Conservation (phyloP, 2,113 vertebrate genomes). For the Tringa solitaria region DNA sequence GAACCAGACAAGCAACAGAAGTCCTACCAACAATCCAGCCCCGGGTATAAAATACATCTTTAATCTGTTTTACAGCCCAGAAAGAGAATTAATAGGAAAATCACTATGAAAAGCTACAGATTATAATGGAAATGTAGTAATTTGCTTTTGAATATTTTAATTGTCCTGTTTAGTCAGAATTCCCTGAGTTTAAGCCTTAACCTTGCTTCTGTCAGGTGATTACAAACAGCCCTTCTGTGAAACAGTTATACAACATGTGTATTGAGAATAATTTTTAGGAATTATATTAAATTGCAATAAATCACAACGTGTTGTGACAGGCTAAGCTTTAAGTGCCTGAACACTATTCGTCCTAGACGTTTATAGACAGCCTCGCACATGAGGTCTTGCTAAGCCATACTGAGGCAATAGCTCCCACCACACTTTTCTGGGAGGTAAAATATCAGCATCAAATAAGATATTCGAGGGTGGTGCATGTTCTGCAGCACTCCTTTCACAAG, state of each 20-base stretch:
- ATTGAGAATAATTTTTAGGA: constrained; percentile 18
- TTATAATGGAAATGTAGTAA: neutral
- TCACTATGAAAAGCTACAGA: neutral
- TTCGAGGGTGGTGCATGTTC: neutral
- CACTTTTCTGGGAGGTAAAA: neutral
- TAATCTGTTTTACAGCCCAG: neutral
- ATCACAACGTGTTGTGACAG: constrained; percentile 8
- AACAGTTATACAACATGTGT: neutral
- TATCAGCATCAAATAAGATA: neutral
- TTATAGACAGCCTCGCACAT: neutral
- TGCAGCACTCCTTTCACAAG: neutral
- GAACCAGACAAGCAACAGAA: neutral
- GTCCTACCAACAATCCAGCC: neutral
- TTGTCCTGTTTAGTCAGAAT: neutral
- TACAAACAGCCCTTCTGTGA: neutral
- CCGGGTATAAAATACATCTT: fast-evolving
- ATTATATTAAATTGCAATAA: constrained; percentile 5
- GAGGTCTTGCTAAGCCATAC: neutral
- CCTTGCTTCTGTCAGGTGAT: neutral
- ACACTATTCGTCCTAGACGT: neutral
- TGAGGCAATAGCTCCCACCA: neutral
- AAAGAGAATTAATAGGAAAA: neutral
- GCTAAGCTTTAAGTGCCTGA: neutral
- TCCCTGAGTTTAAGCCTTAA: neutral
- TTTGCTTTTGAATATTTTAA: neutral